Evolutionary conservation across 2,113 vertebrate genomes (phyloP), one percentile per base, ranked within the genome.

Genomic region (Amphilophus citrinellus): DNA sequence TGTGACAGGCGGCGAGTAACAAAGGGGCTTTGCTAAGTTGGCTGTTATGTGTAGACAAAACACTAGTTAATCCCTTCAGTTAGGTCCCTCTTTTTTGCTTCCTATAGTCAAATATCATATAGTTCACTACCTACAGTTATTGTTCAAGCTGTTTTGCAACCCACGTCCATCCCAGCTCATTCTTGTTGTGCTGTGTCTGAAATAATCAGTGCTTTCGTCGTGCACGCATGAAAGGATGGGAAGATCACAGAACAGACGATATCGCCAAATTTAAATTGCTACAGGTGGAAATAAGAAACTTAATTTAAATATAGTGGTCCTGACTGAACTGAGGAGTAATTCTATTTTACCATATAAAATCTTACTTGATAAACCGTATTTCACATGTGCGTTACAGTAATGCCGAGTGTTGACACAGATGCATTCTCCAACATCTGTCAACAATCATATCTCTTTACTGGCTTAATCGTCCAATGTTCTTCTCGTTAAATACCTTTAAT

Each of bases 381-480:
- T 37, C 57, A 57, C 27, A 62, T 68, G 32, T 76, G 37, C 27
- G 24, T 66, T 24, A 56, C 53, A 60, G 13, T 56, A 58, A 47
- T 61, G 24, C n/a, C 3, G 4, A 79, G 32, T 53, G 47, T 30
- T 63, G 15, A 53, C 65, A 37, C 57, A 73, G 60, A 39, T 59
- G 7, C 59, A 27, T 32, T 80, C 17, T 47, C 66, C 22, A 6
- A 50, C 86, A 84, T 93, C 85, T 87, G 87, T 75, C 84, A 87
- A 78, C 53, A 15, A 77, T 92, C 84, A 56, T 24, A 47, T 87
- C 68, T 15, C 0, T 57, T 80, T 58, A 39, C 71, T 15, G 61
- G 56, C 37, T 60, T 15, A 85, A 18, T 27, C 24, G 47, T 66
- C 60, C n/a, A 6, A 4, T 3, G 8, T 56, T 78, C 17, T 65